Evolutionary conservation across 2,797 vertebrate genomes (phyloP).

Genomic region (Vespertilio murinus): DNA sequence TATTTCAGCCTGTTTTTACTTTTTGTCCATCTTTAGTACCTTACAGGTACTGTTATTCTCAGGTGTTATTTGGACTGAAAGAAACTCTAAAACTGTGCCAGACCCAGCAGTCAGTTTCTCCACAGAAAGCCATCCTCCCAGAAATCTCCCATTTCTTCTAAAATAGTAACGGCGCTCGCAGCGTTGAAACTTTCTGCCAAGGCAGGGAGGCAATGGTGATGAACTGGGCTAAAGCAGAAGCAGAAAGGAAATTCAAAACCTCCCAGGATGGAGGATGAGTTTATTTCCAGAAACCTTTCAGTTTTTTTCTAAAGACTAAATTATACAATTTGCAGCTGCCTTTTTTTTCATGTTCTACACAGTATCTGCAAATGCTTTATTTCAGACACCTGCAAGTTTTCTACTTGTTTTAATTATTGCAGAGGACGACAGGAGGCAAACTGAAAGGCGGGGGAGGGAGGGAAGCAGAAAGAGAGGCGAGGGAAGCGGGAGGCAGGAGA

Average conservation of each 20-base stretch:
- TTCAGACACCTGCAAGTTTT: conserved; percentile 43
- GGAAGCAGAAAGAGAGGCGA: not conserved
- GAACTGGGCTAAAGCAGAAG: not conserved
- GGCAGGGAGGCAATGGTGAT: not conserved
- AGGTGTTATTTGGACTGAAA: conserved; percentile 22
- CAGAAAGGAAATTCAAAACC: conserved; percentile 18
- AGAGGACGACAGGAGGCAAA: not conserved
- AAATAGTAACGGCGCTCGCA: conserved; percentile 12
- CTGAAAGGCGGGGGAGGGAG: not conserved
- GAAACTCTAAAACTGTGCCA: conserved; percentile 11
- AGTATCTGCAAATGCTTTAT: conserved; percentile 9
- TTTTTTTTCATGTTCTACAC: not conserved
- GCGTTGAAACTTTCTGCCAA: not conserved
- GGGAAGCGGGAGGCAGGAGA: not conserved
- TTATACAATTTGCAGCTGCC: conserved; percentile 36
- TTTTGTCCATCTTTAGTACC: conserved; percentile 53
- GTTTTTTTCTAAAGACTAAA: not conserved
- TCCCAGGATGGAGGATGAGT: conserved; percentile 30
- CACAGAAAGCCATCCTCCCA: conserved; percentile 47
- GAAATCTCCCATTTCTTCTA: not conserved
- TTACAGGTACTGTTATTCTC: conserved; percentile 42
- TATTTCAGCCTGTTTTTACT: not conserved
- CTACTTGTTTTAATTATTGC: conserved; percentile 53
- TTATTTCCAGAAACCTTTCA: conserved; percentile 57
- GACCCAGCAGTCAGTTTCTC: not conserved